Percentiles rank a stretch among this genome's conserved stretches.
These are phyloP conservation scores for Acanthaster planci DNA, from an alignment of 35 echinoderm and acorn worm genomes.

Conservation along the genomic window DNA sequence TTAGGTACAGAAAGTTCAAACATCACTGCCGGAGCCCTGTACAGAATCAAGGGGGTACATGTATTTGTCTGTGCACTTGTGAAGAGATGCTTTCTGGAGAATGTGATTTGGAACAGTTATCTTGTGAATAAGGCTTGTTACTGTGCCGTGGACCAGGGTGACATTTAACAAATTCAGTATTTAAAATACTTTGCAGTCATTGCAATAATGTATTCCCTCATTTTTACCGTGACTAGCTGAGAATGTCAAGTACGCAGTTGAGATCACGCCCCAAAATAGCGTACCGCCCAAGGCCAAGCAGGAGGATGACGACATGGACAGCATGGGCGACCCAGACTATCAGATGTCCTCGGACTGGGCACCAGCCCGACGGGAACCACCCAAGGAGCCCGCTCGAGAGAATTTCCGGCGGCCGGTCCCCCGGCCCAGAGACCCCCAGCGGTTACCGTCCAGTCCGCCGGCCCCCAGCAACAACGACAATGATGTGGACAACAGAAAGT, in stretches of 20 bases:
- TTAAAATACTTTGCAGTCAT: not conserved
- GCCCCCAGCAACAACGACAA: not conserved
- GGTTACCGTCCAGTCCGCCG: not conserved
- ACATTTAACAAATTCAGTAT: not conserved
- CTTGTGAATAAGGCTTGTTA: too few relatives aligned
- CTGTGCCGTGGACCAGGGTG: not conserved
- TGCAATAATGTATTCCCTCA: not conserved
- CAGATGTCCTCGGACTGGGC: slow-evolving; percentile 61
- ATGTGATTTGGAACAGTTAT: too few relatives aligned
- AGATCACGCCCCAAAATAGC: not conserved
- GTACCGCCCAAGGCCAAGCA: slow-evolving; percentile 27
- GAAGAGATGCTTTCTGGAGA: too few relatives aligned
- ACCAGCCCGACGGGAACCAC: slow-evolving; percentile 28
- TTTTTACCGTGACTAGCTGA: slow-evolving; percentile 53
- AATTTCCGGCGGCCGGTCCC: too few relatives aligned
- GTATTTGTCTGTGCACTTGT: too few relatives aligned
- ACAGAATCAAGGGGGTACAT: too few relatives aligned
- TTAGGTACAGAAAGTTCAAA: too few relatives aligned
- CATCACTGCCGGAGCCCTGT: too few relatives aligned
- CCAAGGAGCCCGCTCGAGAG: too few relatives aligned
- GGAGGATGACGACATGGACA: slow-evolving; percentile 49
- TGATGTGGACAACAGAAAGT: slow-evolving; percentile 25
- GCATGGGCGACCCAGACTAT: slow-evolving; percentile 71
- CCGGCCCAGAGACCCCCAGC: too few relatives aligned
- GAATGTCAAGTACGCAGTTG: slow-evolving; percentile 60